Evolutionary conservation across 1,140 invertebrate genomes (phyloP).

Genomic region (Telenomus remus): DNA sequence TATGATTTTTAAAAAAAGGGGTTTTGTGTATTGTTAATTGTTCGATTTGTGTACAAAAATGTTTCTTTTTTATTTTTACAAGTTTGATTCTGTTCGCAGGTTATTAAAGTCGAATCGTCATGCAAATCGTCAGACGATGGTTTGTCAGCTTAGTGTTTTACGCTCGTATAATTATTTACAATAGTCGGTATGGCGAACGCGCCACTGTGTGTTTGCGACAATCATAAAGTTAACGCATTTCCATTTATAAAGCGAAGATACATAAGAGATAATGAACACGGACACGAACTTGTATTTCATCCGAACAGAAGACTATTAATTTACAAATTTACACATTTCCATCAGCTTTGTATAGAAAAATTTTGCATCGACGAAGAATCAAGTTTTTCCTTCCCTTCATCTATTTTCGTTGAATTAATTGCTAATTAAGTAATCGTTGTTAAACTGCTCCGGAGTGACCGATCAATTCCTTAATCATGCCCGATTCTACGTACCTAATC

Average conservation of each 20-base stretch:
- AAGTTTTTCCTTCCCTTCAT: too few species aligned
- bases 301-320: too few species aligned
- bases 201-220: slow-evolving; percentile 51
- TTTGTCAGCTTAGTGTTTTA: slow-evolving; percentile 56
- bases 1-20: neutral
- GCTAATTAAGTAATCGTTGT: slow-evolving; percentile 32
- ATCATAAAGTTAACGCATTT: slow-evolving; percentile 33
- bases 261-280: slow-evolving; percentile 44
- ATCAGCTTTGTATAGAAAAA: too few species aligned
- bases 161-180: slow-evolving; percentile 57
- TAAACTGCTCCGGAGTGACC: slow-evolving; percentile 9
- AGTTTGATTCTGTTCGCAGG: slow-evolving; percentile 38
- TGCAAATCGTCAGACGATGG: slow-evolving; percentile 50
- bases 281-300: slow-evolving; percentile 24
- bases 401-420: neutral
- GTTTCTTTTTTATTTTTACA: too few species aligned
- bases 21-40: neutral
- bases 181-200: slow-evolving; percentile 47
- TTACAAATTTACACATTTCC: slow-evolving; percentile 1
- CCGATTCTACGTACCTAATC: neutral
- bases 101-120: slow-evolving; percentile 42
- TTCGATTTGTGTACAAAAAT: neutral
- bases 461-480: slow-evolving; percentile 44
- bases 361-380: too few species aligned
- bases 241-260: slow-evolving; percentile 29